These are phyloP conservation scores for Lycophotia porphyrea DNA, from an alignment of 2,888 invertebrate genomes.

Conservation along the genomic window DNA sequence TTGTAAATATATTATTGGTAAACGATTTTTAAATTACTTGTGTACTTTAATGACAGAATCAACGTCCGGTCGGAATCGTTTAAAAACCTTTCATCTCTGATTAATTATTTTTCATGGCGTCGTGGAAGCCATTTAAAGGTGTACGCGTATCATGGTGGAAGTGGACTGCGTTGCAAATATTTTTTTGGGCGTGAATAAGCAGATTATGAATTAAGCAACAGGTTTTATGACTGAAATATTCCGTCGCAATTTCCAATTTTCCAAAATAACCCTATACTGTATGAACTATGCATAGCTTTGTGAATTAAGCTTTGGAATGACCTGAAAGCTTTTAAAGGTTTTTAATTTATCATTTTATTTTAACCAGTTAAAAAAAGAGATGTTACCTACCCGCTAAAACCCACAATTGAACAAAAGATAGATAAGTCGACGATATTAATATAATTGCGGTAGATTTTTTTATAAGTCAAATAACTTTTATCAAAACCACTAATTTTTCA, in stretches of 20 bases:
- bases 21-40: conserved; percentile 63
- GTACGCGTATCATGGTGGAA: conserved; percentile 25
- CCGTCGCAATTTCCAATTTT: background rate
- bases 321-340: conserved; percentile 3
- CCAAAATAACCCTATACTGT: background rate
- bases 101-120: conserved; percentile 70
- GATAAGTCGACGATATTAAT: background rate
- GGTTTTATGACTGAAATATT: conserved; percentile 34
- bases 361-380: background rate
- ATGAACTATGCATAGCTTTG: background rate
- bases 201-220: conserved; percentile 29
- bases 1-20: conserved; percentile 53
- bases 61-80: conserved; percentile 59
- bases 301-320: background rate
- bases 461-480: too few relatives aligned
- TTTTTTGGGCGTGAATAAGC: background rate
- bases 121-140: conserved; percentile 61
- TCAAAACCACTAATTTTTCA: too few relatives aligned
- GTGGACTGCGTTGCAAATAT: conserved; percentile 13
- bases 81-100: conserved; percentile 69
- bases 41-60: conserved; percentile 59
- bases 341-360: background rate
- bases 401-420: background rate
- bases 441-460: too few relatives aligned
- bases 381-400: background rate